A percentile compares a stretch with the other conserved stretches of the same genome.
These are phyloP conservation scores for Cheilosia grossa DNA, from an alignment of 2,888 invertebrate species.

Conservation along the genomic window DNA sequence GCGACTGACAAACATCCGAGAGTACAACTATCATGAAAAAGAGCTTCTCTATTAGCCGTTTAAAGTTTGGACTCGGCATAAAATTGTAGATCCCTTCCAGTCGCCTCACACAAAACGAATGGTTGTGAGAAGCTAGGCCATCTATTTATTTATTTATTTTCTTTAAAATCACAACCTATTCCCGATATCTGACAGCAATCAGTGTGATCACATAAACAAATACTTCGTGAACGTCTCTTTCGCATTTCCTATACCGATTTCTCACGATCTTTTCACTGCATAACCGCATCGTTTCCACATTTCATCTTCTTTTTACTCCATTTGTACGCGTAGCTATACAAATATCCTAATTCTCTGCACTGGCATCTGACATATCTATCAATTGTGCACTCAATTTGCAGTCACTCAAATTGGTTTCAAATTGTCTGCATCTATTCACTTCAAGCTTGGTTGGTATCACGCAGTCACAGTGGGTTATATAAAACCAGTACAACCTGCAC, in stretches of 20 bases:
- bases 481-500: slow-evolving; percentile 53
- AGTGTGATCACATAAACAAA: slow-evolving; percentile 19
- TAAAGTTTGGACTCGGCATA: too few species aligned
- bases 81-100: too few species aligned
- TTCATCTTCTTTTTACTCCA: slow-evolving; percentile 19
- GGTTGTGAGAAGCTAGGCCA: too few species aligned
- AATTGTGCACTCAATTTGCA: slow-evolving; percentile 68
- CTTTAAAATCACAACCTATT: not conserved
- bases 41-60: too few species aligned
- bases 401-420: slow-evolving; percentile 63
- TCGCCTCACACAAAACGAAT: too few species aligned
- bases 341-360: slow-evolving; percentile 41
- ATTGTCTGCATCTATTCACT: slow-evolving; percentile 45
- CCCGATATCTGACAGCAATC: slow-evolving; percentile 1
- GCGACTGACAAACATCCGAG: too few species aligned
- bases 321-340: slow-evolving; percentile 3
- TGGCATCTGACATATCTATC: slow-evolving; percentile 64
- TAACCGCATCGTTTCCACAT: slow-evolving; percentile 1
- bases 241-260: slow-evolving; percentile 27
- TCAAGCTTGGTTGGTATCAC: slow-evolving; percentile 1
- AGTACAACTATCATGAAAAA: too few species aligned
- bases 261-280: slow-evolving; percentile 27
- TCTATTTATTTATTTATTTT: too few species aligned
- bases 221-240: not conserved
- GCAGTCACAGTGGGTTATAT: slow-evolving; percentile 37